Percentiles rank a stretch among this genome's conserved stretches.
These are phyloP conservation scores for Saguinus midas DNA, from an alignment of 2,113 vertebrate genomes.

Conservation along the genomic window DNA sequence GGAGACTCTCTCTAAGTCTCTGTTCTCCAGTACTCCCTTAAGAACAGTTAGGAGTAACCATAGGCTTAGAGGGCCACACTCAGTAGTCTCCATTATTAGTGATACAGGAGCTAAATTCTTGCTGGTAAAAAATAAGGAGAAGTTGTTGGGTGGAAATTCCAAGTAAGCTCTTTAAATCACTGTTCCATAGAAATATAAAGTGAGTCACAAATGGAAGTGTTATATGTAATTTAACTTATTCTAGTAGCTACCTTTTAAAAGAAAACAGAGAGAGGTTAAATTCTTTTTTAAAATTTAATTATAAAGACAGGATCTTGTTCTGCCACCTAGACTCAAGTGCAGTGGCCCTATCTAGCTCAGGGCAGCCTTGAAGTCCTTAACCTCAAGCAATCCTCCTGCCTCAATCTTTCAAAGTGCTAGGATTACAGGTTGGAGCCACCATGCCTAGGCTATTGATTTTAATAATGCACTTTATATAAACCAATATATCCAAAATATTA, in stretches of 20 bases:
- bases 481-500: neutral
- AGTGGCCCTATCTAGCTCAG: no score
- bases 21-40: neutral
- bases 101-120: neutral
- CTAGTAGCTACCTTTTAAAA: neutral
- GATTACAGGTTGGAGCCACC: no score
- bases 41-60: neutral
- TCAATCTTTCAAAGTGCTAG: no score
- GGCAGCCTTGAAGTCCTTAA: no score
- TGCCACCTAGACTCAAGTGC: no score
- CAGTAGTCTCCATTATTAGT: neutral
- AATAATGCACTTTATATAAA: neutral
- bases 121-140: neutral
- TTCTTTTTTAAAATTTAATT: no score
- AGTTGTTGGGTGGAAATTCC: neutral
- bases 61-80: neutral
- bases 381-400: no score
- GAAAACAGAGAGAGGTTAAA: neutral
- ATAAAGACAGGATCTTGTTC: no score
- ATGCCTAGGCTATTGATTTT: neutral
- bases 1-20: neutral
- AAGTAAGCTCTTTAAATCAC: neutral
- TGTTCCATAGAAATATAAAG: neutral
- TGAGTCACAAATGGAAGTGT: neutral
- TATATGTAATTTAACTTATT: neutral